Evolutionary conservation across 2,113 vertebrate species (phyloP), one percentile per base, ranked within the genome.

Genomic region (Plotosus lineatus): DNA sequence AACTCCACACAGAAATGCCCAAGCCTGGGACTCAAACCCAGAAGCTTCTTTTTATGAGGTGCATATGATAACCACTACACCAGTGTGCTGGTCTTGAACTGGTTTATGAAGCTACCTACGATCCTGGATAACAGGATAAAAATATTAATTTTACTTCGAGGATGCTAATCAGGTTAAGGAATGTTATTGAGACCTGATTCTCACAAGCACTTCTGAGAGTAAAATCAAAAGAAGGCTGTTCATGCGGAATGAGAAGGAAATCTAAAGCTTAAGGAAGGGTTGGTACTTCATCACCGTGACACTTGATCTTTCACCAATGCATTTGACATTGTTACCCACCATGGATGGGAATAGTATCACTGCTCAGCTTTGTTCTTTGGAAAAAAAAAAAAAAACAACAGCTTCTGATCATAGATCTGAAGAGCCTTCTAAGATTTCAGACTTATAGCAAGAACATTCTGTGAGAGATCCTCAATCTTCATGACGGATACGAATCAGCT

Each of bases 291-390:
- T 81, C 69, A 73, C 33, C 26, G 74, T 74, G 84, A 63, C 84
- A 85, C 73, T 68, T 36, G 66, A 83, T 85, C 82, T 68, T 77
- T 84, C 81, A 80, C 81, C 66, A 74, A 26, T 80, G 61, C 66
- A 60, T 79, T 74, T 85, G 81, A 85, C 81, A 81, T 72, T 69
- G 68, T 81, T 73, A 81, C 78, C 79, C 42, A 23, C 53, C 17
- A 28, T 55, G 74, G 66, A 83, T 58, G 33, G 56, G 58, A 60
- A 66, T 80, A 50, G 33, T 85, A 58, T 50, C 74, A 26, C 40
- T 4, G 23, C 71, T 50, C 1, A 2, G 40, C 75, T 72, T 42
- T 71, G 73, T 61, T n/a, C n/a, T n/a, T 75, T 74, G 19, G 44
- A 82, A 72, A 50, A 66, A 65, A 36, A 19, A 38, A 65, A 53